Conservation (phyloP, 2,797 vertebrate species). For the Natrix natrix region DNA sequence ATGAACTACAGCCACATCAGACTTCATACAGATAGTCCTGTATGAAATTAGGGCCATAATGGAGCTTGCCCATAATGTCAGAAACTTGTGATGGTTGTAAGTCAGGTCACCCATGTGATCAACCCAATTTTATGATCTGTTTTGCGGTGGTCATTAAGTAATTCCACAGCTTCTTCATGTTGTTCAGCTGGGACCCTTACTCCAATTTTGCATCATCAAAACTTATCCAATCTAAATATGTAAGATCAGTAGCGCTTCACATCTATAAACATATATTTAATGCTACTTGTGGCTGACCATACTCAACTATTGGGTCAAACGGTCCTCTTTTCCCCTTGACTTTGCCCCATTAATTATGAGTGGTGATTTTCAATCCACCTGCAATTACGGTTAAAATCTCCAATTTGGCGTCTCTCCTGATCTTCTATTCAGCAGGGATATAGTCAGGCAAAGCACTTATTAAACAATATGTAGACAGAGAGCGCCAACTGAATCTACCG, state of each 20-base stretch:
- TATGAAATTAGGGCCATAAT: background rate
- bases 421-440: background rate
- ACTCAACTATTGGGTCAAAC: background rate
- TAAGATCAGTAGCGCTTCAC: background rate
- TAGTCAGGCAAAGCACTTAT: background rate
- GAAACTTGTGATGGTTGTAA: background rate
- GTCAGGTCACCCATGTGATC: background rate
- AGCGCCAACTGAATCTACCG: background rate
- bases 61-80: background rate
- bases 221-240: background rate
- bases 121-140: background rate
- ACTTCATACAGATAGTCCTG: background rate
- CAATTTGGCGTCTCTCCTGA: background rate
- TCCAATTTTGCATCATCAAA: background rate
- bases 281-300: background rate
- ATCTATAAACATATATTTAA: background rate
- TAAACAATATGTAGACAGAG: background rate
- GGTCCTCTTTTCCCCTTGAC: background rate
- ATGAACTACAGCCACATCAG: background rate
- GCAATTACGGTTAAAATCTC: background rate
- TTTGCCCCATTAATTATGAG: background rate
- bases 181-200: background rate
- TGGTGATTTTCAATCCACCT: background rate
- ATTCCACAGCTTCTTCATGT: background rate
- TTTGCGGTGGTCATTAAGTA: background rate